These are phyloP conservation scores for Bungarus multicinctus DNA, from an alignment of 2,113 vertebrate species.

Conservation along the genomic window DNA sequence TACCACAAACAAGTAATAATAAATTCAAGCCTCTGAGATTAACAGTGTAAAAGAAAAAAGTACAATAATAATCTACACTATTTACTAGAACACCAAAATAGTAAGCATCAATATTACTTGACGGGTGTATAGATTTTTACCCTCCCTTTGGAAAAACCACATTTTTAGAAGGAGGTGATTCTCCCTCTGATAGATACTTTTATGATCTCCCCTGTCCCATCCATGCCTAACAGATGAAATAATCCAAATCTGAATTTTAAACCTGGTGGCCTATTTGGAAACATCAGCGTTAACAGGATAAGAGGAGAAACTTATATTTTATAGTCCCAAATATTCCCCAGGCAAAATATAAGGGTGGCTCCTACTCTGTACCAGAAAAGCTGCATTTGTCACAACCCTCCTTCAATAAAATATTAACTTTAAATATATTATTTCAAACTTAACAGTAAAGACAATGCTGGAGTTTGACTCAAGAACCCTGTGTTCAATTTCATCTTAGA, in stretches of 20 bases:
- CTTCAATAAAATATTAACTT: background rate
- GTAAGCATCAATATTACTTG: slow-evolving; percentile 13
- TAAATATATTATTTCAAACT: slow-evolving; percentile 1
- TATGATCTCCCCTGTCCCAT: background rate
- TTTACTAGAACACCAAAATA: background rate
- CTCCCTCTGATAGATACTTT: background rate
- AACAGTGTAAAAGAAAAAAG: slow-evolving; percentile 56
- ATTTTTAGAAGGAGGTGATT: slow-evolving; percentile 15
- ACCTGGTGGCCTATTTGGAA: background rate
- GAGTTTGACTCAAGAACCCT: background rate
- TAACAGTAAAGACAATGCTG: background rate
- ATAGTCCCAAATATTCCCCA: background rate
- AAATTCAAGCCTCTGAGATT: slow-evolving; percentile 24
- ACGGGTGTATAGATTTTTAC: slow-evolving; percentile 1
- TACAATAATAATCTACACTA: slow-evolving; percentile 41
- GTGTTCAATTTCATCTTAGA: background rate
- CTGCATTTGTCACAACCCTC: background rate
- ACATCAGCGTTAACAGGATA: background rate
- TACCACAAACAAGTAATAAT: slow-evolving; percentile 15
- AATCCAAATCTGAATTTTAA: background rate
- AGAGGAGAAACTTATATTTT: background rate
- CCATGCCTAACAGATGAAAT: background rate
- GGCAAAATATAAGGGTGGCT: background rate
- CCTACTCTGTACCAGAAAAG: background rate
- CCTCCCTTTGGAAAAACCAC: slow-evolving; percentile 59